These are phyloP conservation scores for Taenioides sp. DNA, from an alignment of 2,797 vertebrate genomes.

Conservation along the genomic window DNA sequence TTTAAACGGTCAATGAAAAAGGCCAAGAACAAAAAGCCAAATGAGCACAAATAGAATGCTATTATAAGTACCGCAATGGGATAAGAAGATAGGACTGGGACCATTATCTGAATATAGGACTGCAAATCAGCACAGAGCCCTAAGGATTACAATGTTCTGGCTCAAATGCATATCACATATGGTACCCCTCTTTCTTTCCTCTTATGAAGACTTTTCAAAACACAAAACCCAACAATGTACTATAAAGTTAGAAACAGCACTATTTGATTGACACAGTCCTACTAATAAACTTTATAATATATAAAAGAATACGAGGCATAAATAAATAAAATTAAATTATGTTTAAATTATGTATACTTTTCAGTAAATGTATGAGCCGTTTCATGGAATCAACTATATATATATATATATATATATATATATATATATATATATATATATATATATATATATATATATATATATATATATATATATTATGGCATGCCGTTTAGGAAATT, in stretches of 20 bases:
- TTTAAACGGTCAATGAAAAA: conserved; percentile 5
- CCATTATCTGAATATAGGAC: conserved; percentile 72
- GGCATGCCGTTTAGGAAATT: too few relatives aligned
- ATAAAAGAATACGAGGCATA: neutral
- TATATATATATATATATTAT: too few relatives aligned
- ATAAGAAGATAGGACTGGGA: conserved; percentile 31
- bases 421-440: too few relatives aligned
- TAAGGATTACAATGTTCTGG: conserved; percentile 67
- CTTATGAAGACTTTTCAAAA: neutral
- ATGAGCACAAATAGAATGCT: conserved; percentile 9
- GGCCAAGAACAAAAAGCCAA: neutral
- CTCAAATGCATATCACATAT: conserved; percentile 5
- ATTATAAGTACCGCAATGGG: neutral
- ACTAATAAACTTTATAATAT: neutral
- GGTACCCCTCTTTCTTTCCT: neutral
- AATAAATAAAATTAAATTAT: neutral
- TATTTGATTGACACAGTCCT: neutral
- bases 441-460: too few relatives aligned
- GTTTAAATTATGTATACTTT: neutral
- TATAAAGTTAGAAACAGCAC: neutral
- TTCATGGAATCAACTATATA: conserved; percentile 57
- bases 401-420: too few relatives aligned
- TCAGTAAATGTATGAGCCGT: conserved; percentile 19
- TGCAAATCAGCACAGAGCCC: conserved; percentile 74
- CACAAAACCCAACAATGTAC: neutral